A percentile compares a stretch with the other conserved stretches of the same genome.
Conservation (phyloP, 2,113 vertebrate genomes). For the Stigmatopora argus region DNA sequence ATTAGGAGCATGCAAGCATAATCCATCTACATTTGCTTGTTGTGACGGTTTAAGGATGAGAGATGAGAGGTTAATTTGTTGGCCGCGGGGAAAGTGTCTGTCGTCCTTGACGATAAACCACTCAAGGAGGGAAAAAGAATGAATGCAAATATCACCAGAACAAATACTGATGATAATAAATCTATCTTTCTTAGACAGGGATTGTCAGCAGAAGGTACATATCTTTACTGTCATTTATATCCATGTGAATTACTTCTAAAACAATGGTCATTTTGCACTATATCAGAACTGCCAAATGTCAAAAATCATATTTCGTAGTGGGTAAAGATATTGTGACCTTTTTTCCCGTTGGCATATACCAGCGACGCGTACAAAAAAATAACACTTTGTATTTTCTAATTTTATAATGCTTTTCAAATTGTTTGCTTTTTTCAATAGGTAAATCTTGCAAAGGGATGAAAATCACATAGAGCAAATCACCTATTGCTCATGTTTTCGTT, state of each 20-base stretch:
- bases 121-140: neutral
- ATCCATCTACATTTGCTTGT: constrained; percentile 7
- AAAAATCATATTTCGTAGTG: too few species aligned
- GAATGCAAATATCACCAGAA: neutral
- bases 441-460: too few species aligned
- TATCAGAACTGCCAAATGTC: too few species aligned
- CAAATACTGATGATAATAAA: neutral
- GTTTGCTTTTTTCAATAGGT: too few species aligned
- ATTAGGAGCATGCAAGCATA: neutral
- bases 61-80: constrained; percentile 7
- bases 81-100: neutral
- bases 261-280: too few species aligned
- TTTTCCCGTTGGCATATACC: too few species aligned
- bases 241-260: neutral
- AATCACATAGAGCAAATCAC: too few species aligned
- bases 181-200: neutral
- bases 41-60: neutral
- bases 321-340: too few species aligned
- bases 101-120: constrained; percentile 5
- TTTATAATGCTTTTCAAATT: too few species aligned
- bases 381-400: too few species aligned
- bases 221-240: neutral
- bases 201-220: neutral
- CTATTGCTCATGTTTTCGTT: too few species aligned
- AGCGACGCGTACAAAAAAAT: too few species aligned